Evolutionary conservation across 2,888 invertebrate species (phyloP).

Genomic region (Ceratothoa steindachneri): DNA sequence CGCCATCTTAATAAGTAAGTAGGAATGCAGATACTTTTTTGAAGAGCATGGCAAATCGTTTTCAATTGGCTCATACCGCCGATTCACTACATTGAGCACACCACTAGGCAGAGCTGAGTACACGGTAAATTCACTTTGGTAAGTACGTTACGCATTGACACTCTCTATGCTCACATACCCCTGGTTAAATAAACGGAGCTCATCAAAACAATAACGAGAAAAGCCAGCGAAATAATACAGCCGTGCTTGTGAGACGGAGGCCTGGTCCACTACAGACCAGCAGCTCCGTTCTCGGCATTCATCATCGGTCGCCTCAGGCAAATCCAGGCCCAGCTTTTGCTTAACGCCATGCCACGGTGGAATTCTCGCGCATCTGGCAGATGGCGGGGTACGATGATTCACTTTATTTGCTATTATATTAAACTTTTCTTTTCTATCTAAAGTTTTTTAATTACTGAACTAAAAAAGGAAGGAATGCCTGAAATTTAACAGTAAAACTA

Average conservation of each 20-base stretch:
- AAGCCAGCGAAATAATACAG: constrained; percentile 20
- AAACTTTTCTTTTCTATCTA: not conserved
- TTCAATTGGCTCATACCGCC: not conserved
- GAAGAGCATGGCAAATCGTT: not conserved
- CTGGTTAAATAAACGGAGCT: not conserved
- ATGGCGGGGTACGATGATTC: not conserved
- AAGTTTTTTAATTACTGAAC: constrained; percentile 17
- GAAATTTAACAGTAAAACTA: not conserved
- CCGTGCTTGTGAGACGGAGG: constrained; percentile 2
- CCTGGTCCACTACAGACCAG: constrained; percentile 7
- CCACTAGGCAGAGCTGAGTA: constrained; percentile 15
- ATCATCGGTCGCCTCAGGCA: constrained; percentile 35
- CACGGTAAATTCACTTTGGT: not conserved
- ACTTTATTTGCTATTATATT: not conserved
- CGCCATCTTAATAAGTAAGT: constrained; percentile 42
- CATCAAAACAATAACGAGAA: not conserved
- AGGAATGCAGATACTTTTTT: constrained; percentile 17
- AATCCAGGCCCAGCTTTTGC: constrained; percentile 6
- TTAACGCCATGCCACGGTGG: constrained; percentile 1
- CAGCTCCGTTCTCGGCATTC: constrained; percentile 32
- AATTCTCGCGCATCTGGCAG: not conserved
- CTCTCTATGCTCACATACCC: not conserved
- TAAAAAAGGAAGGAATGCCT: not conserved
- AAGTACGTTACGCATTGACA: not conserved
- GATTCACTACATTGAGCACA: constrained; percentile 35